phyloP scores from a whole-genome alignment of 2,888 invertebrate genomes.

The Spisula subtruncata region DNA sequence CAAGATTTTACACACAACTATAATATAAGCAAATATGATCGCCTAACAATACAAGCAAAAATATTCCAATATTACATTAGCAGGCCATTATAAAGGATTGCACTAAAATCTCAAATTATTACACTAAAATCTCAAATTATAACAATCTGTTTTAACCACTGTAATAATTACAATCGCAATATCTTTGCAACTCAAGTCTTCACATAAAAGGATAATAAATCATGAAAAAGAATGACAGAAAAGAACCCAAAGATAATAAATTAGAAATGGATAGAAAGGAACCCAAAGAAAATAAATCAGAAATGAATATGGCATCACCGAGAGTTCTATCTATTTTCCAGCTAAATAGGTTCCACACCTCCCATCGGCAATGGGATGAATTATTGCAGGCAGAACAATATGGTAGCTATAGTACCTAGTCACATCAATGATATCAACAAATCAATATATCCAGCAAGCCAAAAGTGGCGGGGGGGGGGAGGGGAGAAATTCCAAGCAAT shows the following conservation, averaged over 20 bases:
- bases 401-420: not conserved
- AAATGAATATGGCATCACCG: constrained; percentile 5
- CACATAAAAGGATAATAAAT: constrained; percentile 7
- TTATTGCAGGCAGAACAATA: constrained; percentile 15
- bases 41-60: too few species aligned
- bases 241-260: constrained; percentile 19
- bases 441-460: not conserved
- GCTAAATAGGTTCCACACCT: not conserved
- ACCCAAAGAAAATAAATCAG: constrained; percentile 19
- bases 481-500: not conserved
- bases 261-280: constrained; percentile 19
- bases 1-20: too few species aligned
- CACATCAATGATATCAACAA: constrained; percentile 3
- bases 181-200: not conserved
- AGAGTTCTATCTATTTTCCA: constrained; percentile 9
- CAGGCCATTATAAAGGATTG: not conserved
- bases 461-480: not conserved
- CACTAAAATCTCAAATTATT: not conserved
- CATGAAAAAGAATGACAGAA: constrained; percentile 14
- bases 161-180: constrained; percentile 3
- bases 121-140: not conserved
- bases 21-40: too few species aligned
- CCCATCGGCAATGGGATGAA: not conserved
- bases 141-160: constrained; percentile 6
- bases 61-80: not conserved